These are phyloP conservation scores for Nomada goodeniana DNA, from an alignment of 2,888 invertebrate genomes.

Conservation along the genomic window DNA sequence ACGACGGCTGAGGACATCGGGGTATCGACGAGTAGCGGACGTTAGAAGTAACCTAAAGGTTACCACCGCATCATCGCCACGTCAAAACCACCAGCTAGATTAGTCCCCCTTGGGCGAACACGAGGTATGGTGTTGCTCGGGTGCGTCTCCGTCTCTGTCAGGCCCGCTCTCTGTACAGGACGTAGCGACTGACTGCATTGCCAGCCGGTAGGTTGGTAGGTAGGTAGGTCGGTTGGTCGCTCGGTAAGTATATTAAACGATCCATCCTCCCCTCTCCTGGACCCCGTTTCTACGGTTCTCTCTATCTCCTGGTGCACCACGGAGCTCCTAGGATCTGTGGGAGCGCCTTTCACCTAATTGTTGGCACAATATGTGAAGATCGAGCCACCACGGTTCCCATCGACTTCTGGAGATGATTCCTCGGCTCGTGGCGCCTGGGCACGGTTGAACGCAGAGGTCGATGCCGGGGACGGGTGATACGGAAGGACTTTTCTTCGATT, in stretches of 20 bases:
- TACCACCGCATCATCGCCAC: constrained; percentile 77
- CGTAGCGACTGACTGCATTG: constrained; percentile 65
- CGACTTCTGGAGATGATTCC: constrained; percentile 76
- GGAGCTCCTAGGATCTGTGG: constrained; percentile 75
- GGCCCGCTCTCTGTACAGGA: constrained; percentile 61
- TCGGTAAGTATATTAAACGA: constrained; percentile 80
- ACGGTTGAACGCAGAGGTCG: constrained; percentile 58
- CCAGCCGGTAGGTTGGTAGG: constrained; percentile 72
- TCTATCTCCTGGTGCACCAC: constrained; percentile 36
- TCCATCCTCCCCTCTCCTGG: constrained; percentile 64
- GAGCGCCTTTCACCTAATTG: constrained; percentile 84
- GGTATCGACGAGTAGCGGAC: constrained; percentile 47
- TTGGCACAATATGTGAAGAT: constrained; percentile 84
- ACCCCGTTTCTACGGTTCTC: constrained; percentile 30
- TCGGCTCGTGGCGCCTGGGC: constrained; percentile 65
- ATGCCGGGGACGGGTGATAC: constrained; percentile 39
- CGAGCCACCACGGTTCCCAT: constrained; percentile 83
- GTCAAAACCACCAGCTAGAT: constrained; percentile 75
- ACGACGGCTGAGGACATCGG: constrained; percentile 59
- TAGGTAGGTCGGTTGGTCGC: constrained; percentile 75
- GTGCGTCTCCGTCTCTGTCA: constrained; percentile 66
- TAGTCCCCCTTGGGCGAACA: constrained; percentile 78
- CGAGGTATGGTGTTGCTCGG: constrained; percentile 75
- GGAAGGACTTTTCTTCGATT: neutral
- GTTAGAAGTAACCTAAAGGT: constrained; percentile 72